Conservation (phyloP, 2,113 vertebrate species). For the Scytalopus superciliaris region DNA sequence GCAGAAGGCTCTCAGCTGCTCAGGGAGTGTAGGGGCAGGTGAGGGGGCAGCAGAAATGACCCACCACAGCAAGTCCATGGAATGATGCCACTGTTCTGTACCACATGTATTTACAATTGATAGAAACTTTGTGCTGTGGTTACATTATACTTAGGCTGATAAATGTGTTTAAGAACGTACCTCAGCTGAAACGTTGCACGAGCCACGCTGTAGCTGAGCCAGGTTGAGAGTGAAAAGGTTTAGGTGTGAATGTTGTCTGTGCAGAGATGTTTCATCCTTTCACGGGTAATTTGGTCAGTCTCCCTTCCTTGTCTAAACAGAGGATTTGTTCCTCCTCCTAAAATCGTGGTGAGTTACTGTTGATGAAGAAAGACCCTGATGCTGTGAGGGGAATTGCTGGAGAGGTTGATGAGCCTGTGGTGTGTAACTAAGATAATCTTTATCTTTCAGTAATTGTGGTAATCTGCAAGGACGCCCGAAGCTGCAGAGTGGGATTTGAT, state of each 20-base stretch:
- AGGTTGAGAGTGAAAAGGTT: not conserved
- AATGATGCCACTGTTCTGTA: not conserved
- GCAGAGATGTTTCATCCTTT: not conserved
- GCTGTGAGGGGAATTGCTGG: not conserved
- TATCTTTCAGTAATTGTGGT: constrained; percentile 33
- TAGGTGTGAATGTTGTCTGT: not conserved
- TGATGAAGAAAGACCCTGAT: not conserved
- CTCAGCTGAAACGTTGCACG: not conserved
- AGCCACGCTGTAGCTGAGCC: not conserved
- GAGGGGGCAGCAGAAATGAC: not conserved
- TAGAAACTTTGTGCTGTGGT: not conserved
- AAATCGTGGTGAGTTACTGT: not conserved
- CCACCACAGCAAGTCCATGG: not conserved
- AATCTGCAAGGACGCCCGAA: constrained; percentile 18
- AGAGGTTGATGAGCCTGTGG: not conserved
- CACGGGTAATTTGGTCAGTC: not conserved
- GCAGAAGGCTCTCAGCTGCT: not conserved
- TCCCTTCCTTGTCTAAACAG: not conserved
- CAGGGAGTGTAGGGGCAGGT: not conserved
- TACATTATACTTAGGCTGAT: not conserved
- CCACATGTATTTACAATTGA: rapidly evolving
- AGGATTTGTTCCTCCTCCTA: not conserved
- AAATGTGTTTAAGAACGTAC: not conserved
- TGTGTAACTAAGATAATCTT: constrained; percentile 23
- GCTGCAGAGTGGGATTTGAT: constrained; percentile 28